Conservation (phyloP, 2,888 invertebrate genomes). For the Branchinecta sandiegonensis region DNA sequence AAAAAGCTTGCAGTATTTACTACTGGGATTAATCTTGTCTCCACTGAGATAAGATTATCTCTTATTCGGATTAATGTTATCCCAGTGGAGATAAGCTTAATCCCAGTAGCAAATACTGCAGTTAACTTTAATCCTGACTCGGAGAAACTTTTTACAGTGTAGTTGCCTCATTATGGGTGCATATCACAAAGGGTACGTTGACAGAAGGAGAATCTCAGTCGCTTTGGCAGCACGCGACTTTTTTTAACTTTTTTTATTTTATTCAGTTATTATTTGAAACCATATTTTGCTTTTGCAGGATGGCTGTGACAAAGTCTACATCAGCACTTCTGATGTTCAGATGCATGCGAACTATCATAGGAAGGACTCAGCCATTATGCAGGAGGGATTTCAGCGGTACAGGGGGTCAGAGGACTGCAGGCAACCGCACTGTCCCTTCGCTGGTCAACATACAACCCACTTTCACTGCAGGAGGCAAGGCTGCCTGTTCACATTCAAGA, state of each 20-base stretch:
- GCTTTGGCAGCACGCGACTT: not conserved
- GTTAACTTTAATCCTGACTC: too few species aligned
- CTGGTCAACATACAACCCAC: slow-evolving; percentile 88
- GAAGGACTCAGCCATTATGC: slow-evolving; percentile 92
- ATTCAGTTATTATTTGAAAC: slow-evolving; percentile 8
- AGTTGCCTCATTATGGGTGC: too few species aligned
- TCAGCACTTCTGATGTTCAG: slow-evolving; percentile 96
- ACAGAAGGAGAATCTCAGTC: too few species aligned
- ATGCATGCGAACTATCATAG: slow-evolving; percentile 99
- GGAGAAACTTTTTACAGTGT: too few species aligned
- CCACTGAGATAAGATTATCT: too few species aligned
- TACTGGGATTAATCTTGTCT: too few species aligned
- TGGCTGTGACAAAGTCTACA: slow-evolving; percentile 67
- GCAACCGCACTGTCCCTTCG: slow-evolving; percentile 76
- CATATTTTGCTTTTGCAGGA: slow-evolving; percentile 33
- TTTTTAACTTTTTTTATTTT: not conserved
- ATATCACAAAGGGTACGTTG: too few species aligned
- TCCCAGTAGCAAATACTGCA: too few species aligned
- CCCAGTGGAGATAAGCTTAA: too few species aligned
- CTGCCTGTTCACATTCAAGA: slow-evolving; percentile 92
- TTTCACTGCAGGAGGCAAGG: slow-evolving; percentile 85
- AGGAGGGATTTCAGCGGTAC: slow-evolving; percentile 93
- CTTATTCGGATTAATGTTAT: too few species aligned
- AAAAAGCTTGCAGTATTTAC: too few species aligned
- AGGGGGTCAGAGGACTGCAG: slow-evolving; percentile 91